phyloP scores from a whole-genome alignment of 2,888 invertebrate species.

The Labia minor region DNA sequence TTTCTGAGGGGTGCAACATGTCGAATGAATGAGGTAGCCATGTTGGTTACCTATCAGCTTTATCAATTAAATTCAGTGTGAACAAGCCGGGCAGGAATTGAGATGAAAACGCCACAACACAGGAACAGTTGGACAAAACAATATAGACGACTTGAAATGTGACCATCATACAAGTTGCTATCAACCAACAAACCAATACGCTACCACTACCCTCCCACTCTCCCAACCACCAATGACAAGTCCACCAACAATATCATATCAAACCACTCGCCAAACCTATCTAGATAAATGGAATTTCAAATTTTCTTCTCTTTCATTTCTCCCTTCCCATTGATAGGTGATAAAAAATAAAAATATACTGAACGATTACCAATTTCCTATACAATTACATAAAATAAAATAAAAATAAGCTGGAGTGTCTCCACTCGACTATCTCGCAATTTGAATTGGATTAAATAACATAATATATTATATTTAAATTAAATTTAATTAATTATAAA shows the following conservation, averaged over 20 bases:
- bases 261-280: neutral
- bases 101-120: neutral
- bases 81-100: neutral
- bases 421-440: too few relatives aligned
- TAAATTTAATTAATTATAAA: too few relatives aligned
- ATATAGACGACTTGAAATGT: constrained; percentile 3
- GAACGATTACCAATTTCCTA: too few relatives aligned
- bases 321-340: too few relatives aligned
- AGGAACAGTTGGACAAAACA: neutral
- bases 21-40: neutral
- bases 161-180: neutral
- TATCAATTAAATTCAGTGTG: constrained; percentile 13
- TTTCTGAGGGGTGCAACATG: neutral
- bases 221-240: neutral
- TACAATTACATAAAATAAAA: too few relatives aligned
- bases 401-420: too few relatives aligned
- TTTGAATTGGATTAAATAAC: too few relatives aligned
- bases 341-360: too few relatives aligned
- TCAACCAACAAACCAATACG: neutral
- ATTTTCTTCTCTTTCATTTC: too few relatives aligned
- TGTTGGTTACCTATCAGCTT: neutral
- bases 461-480: too few relatives aligned
- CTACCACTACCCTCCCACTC: too few relatives aligned
- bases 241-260: neutral
- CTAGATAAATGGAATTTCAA: neutral